These are phyloP conservation scores for Isichthys henryi DNA, from an alignment of 2,113 vertebrate species.

Conservation along the genomic window DNA sequence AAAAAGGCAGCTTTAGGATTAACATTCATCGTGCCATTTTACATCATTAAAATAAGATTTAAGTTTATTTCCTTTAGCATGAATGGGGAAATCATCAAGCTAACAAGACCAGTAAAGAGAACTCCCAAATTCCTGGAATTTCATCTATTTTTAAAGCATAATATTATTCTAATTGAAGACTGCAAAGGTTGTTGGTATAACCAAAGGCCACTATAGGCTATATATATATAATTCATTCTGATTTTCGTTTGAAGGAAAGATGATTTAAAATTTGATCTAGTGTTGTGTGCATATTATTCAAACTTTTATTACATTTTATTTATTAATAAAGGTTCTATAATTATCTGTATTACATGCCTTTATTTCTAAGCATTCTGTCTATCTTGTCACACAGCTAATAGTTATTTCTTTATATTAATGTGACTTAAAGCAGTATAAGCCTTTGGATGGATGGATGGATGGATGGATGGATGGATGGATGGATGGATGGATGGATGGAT, in stretches of 20 bases:
- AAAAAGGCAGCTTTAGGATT: slow-evolving; percentile 48
- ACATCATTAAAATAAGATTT: slow-evolving; percentile 26
- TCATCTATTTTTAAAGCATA: slow-evolving; percentile 1
- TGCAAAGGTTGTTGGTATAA: not conserved
- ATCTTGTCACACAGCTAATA: not conserved
- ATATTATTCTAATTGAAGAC: not conserved
- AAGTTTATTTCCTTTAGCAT: slow-evolving; percentile 25
- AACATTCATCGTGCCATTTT: slow-evolving; percentile 32
- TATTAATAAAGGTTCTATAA: slow-evolving; percentile 1
- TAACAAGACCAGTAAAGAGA: not conserved
- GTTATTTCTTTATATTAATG: not conserved
- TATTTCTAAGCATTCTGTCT: not conserved
- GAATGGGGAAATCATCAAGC: slow-evolving; percentile 10
- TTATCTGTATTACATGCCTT: not conserved
- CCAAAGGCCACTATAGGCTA: slow-evolving; percentile 18
- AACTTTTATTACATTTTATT: not conserved
- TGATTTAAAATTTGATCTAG: not conserved
- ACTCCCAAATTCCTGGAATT: not conserved
- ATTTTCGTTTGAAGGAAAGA: not conserved
- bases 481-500: not conserved
- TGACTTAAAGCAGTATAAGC: not conserved
- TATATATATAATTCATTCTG: slow-evolving; percentile 19
- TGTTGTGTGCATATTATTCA: not conserved
- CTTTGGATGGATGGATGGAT: not conserved
- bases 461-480: not conserved